A percentile compares a stretch with the other conserved stretches of the same genome.
These are phyloP conservation scores for Scrobipalpa costella DNA, from an alignment of 2,888 invertebrate species.

Conservation along the genomic window DNA sequence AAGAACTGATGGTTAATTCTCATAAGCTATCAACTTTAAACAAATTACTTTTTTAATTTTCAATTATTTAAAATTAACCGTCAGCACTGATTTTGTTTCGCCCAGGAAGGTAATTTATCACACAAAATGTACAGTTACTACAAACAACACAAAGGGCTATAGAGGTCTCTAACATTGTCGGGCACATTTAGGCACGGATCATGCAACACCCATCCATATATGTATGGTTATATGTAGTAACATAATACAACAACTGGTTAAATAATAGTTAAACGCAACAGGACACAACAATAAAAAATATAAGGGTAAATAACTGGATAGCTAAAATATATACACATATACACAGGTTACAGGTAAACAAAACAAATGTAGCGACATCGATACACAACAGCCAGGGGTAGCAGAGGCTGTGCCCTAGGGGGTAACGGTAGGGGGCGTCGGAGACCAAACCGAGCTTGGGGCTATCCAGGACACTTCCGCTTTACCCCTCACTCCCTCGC, in stretches of 20 bases:
- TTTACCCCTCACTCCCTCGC: constrained; percentile 81
- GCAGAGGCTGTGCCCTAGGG: constrained; percentile 80
- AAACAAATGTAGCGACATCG: constrained; percentile 77
- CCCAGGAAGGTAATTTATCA: constrained; percentile 56
- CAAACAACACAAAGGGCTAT: constrained; percentile 79
- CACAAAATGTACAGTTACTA: constrained; percentile 72
- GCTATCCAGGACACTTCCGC: constrained; percentile 78
- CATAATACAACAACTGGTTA: constrained; percentile 15
- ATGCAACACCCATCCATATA: constrained; percentile 80
- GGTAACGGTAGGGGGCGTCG: constrained; percentile 62
- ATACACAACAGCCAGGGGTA: constrained; percentile 80
- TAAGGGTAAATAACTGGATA: constrained; percentile 52
- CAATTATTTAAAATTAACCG: constrained; percentile 58
- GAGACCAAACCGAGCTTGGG: constrained; percentile 75
- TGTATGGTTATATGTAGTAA: constrained; percentile 62
- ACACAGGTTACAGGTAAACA: constrained; percentile 62
- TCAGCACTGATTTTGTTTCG: constrained; percentile 65
- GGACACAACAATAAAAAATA: constrained; percentile 35
- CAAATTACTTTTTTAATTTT: neutral
- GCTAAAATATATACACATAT: constrained; percentile 74
- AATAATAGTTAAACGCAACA: constrained; percentile 13
- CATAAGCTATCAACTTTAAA: neutral
- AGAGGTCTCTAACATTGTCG: constrained; percentile 72
- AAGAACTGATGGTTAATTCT: constrained; percentile 73
- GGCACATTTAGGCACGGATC: constrained; percentile 78